Conservation (phyloP, 2,797 vertebrate species). For the Nothura maculosa region DNA sequence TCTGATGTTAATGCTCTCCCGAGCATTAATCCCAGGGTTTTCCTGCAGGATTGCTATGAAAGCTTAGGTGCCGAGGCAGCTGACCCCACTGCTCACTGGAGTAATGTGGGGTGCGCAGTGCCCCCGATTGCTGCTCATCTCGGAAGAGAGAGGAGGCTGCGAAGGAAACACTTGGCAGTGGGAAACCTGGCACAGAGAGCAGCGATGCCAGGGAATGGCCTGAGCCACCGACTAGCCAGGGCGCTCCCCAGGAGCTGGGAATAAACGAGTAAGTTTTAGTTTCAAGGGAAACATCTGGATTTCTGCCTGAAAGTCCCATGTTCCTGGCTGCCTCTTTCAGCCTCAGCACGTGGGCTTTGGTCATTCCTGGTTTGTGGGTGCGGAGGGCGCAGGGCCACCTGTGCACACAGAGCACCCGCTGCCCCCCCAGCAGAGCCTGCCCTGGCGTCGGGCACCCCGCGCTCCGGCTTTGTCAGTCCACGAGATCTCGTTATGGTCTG, state of each 20-base stretch:
- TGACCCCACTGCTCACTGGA: background rate
- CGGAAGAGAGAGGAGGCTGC: background rate
- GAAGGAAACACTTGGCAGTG: background rate
- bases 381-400: background rate
- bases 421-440: background rate
- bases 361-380: background rate
- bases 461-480: background rate
- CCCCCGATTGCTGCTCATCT: background rate
- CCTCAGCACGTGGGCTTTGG: background rate
- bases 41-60: background rate
- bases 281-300: background rate
- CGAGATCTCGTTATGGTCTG: background rate
- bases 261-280: background rate
- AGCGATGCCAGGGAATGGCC: background rate
- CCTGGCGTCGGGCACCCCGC: background rate
- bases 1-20: background rate
- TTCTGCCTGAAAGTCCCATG: background rate
- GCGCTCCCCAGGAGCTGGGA: background rate
- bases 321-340: background rate
- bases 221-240: background rate
- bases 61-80: background rate
- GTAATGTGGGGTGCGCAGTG: background rate
- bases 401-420: fast-evolving
- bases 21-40: background rate
- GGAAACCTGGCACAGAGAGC: background rate